Evolutionary conservation across 1,140 invertebrate species (phyloP).

Genomic region (Ruditapes philippinarum): DNA sequence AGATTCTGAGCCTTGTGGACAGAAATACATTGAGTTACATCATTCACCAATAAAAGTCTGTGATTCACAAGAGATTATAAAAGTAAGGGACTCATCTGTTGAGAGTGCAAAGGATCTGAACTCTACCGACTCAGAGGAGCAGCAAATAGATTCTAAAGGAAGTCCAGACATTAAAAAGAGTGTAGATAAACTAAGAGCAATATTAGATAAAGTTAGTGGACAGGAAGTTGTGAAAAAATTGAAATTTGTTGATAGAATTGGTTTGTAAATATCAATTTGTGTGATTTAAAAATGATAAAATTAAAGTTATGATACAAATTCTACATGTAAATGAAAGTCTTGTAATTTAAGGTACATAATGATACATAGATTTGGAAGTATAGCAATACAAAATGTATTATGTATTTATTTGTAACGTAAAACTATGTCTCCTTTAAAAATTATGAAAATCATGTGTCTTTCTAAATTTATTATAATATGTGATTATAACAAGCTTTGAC

Average conservation of each 20-base stretch:
- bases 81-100: neutral
- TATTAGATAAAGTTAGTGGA: constrained; percentile 5
- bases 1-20: neutral
- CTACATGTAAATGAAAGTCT: too few species aligned
- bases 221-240: neutral
- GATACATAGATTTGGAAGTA: too few species aligned
- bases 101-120: neutral
- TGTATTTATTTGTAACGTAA: too few species aligned
- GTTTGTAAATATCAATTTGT: too few species aligned
- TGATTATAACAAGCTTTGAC: too few species aligned
- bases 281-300: too few species aligned
- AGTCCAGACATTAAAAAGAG: neutral
- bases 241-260: neutral
- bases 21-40: neutral
- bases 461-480: too few species aligned
- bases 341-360: too few species aligned
- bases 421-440: too few species aligned
- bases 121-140: neutral
- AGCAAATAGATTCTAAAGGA: neutral
- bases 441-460: too few species aligned
- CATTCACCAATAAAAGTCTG: neutral
- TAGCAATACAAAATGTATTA: too few species aligned
- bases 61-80: neutral
- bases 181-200: neutral
- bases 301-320: too few species aligned